Evolutionary conservation across 2,888 invertebrate genomes (phyloP).

Genomic region (Sphaerophoria taeniata): DNA sequence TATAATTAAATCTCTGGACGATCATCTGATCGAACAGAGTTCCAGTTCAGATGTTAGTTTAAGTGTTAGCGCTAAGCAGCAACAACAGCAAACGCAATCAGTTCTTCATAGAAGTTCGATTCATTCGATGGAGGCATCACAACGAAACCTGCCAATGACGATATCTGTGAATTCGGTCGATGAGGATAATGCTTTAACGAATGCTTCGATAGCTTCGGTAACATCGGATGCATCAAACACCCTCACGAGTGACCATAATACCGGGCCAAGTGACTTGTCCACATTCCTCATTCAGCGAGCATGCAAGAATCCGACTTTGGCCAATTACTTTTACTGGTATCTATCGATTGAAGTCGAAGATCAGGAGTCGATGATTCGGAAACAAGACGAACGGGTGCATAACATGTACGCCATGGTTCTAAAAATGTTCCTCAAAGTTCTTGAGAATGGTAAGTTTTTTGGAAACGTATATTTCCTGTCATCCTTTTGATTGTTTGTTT

Average conservation of each 20-base stretch:
- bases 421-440: slow-evolving; percentile 90
- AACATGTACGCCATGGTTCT: slow-evolving; percentile 96
- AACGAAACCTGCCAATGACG: slow-evolving; percentile 67
- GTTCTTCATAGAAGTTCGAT: slow-evolving; percentile 65
- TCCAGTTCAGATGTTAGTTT: slow-evolving; percentile 79
- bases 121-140: slow-evolving; percentile 71
- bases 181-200: slow-evolving; percentile 72
- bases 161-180: slow-evolving; percentile 75
- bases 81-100: slow-evolving; percentile 39
- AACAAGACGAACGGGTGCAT: slow-evolving; percentile 89
- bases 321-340: slow-evolving; percentile 99
- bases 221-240: slow-evolving; percentile 84
- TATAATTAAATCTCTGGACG: slow-evolving; percentile 81
- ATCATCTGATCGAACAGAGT: slow-evolving; percentile 81
- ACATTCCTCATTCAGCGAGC: slow-evolving; percentile 96
- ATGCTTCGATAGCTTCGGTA: slow-evolving; percentile 77
- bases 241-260: slow-evolving; percentile 82
- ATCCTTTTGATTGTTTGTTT: slow-evolving; percentile 1
- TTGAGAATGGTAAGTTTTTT: slow-evolving; percentile 85
- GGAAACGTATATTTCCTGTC: too few relatives aligned
- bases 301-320: slow-evolving; percentile 93
- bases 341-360: slow-evolving; percentile 97
- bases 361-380: slow-evolving; percentile 86
- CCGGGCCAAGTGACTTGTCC: slow-evolving; percentile 88
- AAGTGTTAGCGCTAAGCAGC: slow-evolving; percentile 62